Evolutionary conservation across 2,888 invertebrate genomes (phyloP).

Genomic region (Sarcophaga carnaria): DNA sequence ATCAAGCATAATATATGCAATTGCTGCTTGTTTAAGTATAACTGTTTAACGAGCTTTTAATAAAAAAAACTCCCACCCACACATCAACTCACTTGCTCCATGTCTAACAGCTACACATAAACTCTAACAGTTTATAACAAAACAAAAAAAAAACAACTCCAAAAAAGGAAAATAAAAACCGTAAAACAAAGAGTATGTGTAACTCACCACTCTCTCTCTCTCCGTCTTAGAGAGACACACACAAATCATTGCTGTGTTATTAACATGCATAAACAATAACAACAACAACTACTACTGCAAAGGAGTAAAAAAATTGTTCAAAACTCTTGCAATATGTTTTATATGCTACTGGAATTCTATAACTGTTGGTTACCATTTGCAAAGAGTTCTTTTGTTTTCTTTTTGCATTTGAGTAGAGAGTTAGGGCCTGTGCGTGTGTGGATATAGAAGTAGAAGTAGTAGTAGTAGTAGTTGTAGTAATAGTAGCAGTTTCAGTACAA

Average conservation of each 20-base stretch:
- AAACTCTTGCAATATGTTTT: constrained; percentile 54
- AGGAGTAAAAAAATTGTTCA: constrained; percentile 40
- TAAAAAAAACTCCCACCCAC: neutral
- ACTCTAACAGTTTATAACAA: neutral
- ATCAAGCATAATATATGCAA: too few relatives aligned
- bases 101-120: neutral
- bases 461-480: too few relatives aligned
- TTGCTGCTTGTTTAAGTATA: neutral
- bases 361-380: neutral
- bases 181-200: too few relatives aligned
- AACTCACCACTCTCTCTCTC: too few relatives aligned
- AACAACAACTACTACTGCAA: constrained; percentile 41
- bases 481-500: neutral
- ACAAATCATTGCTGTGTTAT: neutral
- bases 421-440: neutral
- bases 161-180: neutral
- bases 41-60: neutral
- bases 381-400: neutral
- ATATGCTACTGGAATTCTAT: constrained; percentile 2
- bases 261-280: constrained; percentile 22
- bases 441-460: neutral
- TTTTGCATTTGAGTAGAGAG: neutral
- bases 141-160: neutral
- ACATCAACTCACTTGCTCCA: too few relatives aligned
- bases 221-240: too few relatives aligned